Evolutionary conservation across 1,140 invertebrate genomes (phyloP).

Genomic region (Polypedilum vanderplanki): DNA sequence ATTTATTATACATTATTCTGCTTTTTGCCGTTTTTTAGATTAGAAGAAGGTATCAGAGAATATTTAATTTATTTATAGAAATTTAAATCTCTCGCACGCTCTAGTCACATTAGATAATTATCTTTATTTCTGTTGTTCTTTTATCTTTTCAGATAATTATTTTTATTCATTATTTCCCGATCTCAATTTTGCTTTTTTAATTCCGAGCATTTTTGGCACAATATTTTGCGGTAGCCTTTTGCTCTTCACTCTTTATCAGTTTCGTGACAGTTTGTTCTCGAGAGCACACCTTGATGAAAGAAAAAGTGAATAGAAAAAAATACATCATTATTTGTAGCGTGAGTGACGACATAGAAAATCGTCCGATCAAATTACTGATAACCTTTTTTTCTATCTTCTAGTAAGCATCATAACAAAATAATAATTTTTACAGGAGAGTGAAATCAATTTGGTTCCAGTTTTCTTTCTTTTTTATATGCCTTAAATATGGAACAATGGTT

Average conservation of each 20-base stretch:
- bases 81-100: slow-evolving; percentile 32
- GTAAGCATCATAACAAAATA: no score
- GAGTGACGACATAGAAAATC: no score
- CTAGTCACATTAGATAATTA: slow-evolving; percentile 30
- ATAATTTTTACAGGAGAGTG: no score
- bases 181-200: slow-evolving; percentile 51
- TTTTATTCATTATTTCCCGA: slow-evolving; percentile 54
- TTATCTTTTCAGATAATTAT: slow-evolving; percentile 47
- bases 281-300: slow-evolving; percentile 32
- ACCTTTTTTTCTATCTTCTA: no score
- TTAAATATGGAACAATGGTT: slow-evolving; percentile 50
- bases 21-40: slow-evolving; percentile 58
- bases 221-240: slow-evolving; percentile 58
- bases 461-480: not conserved
- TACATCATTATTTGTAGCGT: not conserved
- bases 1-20: slow-evolving; percentile 59
- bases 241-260: slow-evolving; percentile 56
- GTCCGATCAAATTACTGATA: no score
- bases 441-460: no score
- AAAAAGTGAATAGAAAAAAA: slow-evolving; percentile 32
- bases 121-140: slow-evolving; percentile 33
- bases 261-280: slow-evolving; percentile 38
- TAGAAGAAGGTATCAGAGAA: slow-evolving; percentile 43
- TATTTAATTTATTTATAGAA: slow-evolving; percentile 29
- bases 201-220: slow-evolving; percentile 54